Evolutionary conservation across 2,113 vertebrate species (phyloP), one percentile per base, ranked within the genome.

Genomic region (Vidua chalybeata): DNA sequence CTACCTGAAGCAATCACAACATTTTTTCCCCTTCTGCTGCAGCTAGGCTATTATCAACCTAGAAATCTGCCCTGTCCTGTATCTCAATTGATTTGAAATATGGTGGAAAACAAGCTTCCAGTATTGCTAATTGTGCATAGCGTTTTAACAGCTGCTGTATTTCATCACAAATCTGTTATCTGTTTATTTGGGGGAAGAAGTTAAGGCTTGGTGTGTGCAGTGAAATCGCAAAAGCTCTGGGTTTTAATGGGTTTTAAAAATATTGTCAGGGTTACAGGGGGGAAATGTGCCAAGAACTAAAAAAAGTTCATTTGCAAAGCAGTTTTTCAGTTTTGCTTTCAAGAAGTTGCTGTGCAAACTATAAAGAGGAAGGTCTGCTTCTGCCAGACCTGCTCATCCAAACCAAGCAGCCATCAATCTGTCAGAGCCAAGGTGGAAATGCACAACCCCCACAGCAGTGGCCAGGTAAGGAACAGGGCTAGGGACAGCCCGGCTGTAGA

Each of bases 181-280:
- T 73, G 16, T 89, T 46, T 46, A 61, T 92, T 76, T 94, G 21
- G 45, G 35, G 31, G 52, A 95, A 73, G 13, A 90, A 86, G 49
- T 35, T 73, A 77, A 75, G 55, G 66, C 35, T 11, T 67, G 52
- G 58, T 72, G 62, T 66, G 56, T 90, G n/a, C 4, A 16, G 66
- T 75, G 59, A 96, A 90, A 90, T 35, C 13, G 14, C 54, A 39
- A 27, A 75, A 92, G 37, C 69, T 88, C 83, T 76, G 54, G 7
- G 0, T 52, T 94, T 74, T 90, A 54, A 37, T 76, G 54, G 7
- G 0, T 52, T 94, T 74, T 90, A 54, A 37, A 95, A 94, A 91
- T 88, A 84, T 80, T 88, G 13, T 91, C 73, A 96, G 83, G 72
- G 68, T 86, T 96, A 95, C n/a, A 95, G 72, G 71, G 83, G 80